Evolutionary conservation across 2,113 vertebrate species (phyloP).

Genomic region (Gadus macrocephalus): DNA sequence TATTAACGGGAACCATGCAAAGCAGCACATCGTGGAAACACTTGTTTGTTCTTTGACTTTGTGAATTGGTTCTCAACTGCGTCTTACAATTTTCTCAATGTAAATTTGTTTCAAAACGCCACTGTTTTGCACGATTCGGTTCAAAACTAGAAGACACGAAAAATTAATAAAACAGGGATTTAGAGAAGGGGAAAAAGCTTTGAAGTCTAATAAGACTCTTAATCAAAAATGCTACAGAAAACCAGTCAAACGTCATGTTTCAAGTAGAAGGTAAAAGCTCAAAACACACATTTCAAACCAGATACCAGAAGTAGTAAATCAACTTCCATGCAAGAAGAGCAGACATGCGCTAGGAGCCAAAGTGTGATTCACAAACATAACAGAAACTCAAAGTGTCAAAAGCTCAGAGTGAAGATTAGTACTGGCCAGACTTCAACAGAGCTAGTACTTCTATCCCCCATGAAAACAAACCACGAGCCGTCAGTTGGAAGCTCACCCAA

Average conservation of each 20-base stretch:
- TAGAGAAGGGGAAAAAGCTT: slow-evolving; percentile 53
- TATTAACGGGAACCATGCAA: slow-evolving; percentile 74
- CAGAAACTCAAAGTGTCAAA: slow-evolving; percentile 62
- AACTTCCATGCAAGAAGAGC: slow-evolving; percentile 86
- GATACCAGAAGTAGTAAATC: slow-evolving; percentile 42
- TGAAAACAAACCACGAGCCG: no score
- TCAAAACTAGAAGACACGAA: slow-evolving; percentile 49
- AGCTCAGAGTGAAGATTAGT: slow-evolving; percentile 84
- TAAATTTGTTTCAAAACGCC: slow-evolving; percentile 35
- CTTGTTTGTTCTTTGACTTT: neutral
- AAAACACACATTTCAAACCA: slow-evolving; percentile 52
- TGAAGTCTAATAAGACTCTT: slow-evolving; percentile 40
- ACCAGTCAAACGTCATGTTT: slow-evolving; percentile 37
- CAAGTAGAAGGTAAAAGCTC: slow-evolving; percentile 40
- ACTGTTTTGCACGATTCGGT: slow-evolving; percentile 74
- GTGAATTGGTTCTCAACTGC: slow-evolving; percentile 5
- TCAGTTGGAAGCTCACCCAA: slow-evolving; percentile 1
- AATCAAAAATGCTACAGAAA: slow-evolving; percentile 51
- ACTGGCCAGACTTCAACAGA: slow-evolving; percentile 77
- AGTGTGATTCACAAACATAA: slow-evolving; percentile 61
- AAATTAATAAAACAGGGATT: slow-evolving; percentile 44
- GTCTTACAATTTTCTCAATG: slow-evolving; percentile 2
- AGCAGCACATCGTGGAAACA: slow-evolving; percentile 49
- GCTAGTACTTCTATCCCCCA: slow-evolving; percentile 58
- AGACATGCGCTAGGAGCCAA: slow-evolving; percentile 86